These are phyloP conservation scores for Psilanteris sp. DNA, from an alignment of 1,140 invertebrate genomes.

Conservation along the genomic window DNA sequence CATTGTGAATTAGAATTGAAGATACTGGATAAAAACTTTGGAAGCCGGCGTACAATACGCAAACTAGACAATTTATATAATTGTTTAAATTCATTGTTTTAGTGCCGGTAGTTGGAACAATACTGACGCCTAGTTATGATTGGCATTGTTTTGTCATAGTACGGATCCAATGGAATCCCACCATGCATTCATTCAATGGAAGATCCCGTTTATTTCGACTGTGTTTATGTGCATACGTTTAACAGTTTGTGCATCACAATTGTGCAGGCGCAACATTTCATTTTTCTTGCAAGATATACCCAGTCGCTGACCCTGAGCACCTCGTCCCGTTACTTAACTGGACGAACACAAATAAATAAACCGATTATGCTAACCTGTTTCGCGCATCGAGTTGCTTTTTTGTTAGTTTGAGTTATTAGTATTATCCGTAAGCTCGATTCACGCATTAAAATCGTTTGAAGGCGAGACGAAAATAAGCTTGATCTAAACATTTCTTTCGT, in stretches of 20 bases:
- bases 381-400: constrained; percentile 17
- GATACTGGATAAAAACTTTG: constrained; percentile 13
- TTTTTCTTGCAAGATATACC: constrained; percentile 41
- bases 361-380: constrained; percentile 44
- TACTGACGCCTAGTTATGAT: constrained; percentile 33
- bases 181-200: constrained; percentile 15
- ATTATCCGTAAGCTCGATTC: neutral
- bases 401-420: constrained; percentile 2
- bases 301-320: constrained; percentile 59
- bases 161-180: constrained; percentile 14
- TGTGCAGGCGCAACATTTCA: constrained; percentile 30
- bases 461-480: neutral
- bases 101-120: constrained; percentile 48
- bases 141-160: constrained; percentile 11
- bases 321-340: constrained; percentile 60
- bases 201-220: constrained; percentile 32
- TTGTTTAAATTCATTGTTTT: constrained; percentile 72
- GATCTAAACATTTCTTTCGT: neutral
- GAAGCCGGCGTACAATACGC: constrained; percentile 34
- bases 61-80: constrained; percentile 69
- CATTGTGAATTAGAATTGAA: too few relatives aligned
- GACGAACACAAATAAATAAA: constrained; percentile 29
- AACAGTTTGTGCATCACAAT: constrained; percentile 7
- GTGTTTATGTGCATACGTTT: neutral
- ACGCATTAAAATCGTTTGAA: neutral